These are phyloP conservation scores for Mastigias papua DNA, from an alignment of 30 jellyfish, hydroid and myxozoan species.

Conservation along the genomic window DNA sequence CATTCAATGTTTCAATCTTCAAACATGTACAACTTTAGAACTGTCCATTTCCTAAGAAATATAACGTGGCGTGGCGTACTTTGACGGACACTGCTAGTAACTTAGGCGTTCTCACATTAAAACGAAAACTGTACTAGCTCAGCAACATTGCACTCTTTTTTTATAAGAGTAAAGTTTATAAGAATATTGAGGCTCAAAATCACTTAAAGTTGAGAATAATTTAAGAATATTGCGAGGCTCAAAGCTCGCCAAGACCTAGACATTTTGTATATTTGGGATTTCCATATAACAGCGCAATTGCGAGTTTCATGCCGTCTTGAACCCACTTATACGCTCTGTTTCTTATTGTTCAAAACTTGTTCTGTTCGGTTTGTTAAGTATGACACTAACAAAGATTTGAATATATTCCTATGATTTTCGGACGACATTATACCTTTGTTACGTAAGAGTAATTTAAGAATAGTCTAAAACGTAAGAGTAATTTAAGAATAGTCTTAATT, in stretches of 20 bases:
- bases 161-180: not conserved
- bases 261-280: no score
- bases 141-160: not conserved
- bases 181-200: not conserved
- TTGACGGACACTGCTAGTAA: no score
- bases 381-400: not conserved
- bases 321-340: not conserved
- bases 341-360: not conserved
- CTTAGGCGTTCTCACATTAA: no score
- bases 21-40: no score
- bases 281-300: no score
- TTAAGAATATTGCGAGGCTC: not conserved
- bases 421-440: not conserved
- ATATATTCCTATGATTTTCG: not conserved
- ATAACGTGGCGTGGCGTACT: no score
- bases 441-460: not conserved
- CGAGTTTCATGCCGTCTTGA: not conserved
- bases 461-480: not conserved
- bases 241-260: no score
- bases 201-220: not conserved
- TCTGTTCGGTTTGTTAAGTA: not conserved
- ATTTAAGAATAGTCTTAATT: no score
- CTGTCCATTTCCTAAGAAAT: no score
- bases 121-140: no score
- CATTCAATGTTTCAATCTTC: no score